Base-by-base conservation (phyloP, 2,113 vertebrate genomes). In the Grantiella picta region DNA sequence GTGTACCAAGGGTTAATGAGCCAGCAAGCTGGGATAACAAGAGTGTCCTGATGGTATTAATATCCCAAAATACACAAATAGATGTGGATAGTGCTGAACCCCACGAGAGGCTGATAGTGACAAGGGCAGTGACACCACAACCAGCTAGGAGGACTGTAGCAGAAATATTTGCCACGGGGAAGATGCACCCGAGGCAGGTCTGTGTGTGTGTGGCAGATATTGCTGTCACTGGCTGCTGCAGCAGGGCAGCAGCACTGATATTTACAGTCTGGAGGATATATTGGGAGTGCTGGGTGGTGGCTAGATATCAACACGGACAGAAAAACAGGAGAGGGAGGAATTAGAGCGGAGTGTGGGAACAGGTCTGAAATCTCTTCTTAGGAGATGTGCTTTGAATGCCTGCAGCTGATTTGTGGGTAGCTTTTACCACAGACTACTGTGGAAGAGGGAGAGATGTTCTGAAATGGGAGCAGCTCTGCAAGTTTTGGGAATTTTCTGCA, bases 121-220 rank as follows among this genome's bases (percentile, higher is more conserved):
- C 68, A 66, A 66, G 79, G 64, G 47, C 31, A 69, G 78, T 59
- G 90, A 73, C 59, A 23, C 29, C 63, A 50, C 27, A 70, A 31
- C 33, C 12, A 21, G 63, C 85, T 52, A 16, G 0, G 0, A 66
- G 59, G 42, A n/a, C 15, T 0, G 1, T 0, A 78, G 79, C 75
- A 81, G 90, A 53, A 77, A 60, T 81, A 71, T 52, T 83, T 91
- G 59, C 92, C 63, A 28, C 38, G 23, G 59, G 86, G 63, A 72
- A 80, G 92, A 31, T 49, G 72, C 31, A 42, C 15, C 47, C 33
- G n/a, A 75, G 71, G 47, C 47, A 93, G 71, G n/a, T 76, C 3
- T 36, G 66, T 15, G 73, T 64, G 44, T 45, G 63, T 28, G 79
- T 49, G 31, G 42, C 88, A 87, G 82, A 44, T 15, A 18, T 16